Percentiles rank a stretch among this genome's conserved stretches.
These are phyloP conservation scores for Halcyon leucocephala DNA, from an alignment of 2,797 vertebrate genomes.

Conservation along the genomic window DNA sequence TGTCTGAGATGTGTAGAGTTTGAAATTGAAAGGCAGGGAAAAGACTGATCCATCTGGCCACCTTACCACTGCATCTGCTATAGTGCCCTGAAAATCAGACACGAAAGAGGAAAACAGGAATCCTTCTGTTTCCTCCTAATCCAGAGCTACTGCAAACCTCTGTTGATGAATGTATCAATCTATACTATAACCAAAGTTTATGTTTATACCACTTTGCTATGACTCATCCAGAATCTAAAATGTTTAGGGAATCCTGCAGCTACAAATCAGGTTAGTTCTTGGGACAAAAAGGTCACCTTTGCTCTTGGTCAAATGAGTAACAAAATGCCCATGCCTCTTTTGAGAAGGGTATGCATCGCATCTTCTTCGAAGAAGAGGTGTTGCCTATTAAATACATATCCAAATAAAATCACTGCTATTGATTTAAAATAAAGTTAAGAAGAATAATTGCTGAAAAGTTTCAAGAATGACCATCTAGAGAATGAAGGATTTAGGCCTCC, in stretches of 20 bases:
- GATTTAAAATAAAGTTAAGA: not conserved
- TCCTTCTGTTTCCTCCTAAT: not conserved
- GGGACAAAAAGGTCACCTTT: not conserved
- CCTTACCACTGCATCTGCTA: not conserved
- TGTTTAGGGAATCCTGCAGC: not conserved
- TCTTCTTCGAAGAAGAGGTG: not conserved
- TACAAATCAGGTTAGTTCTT: not conserved
- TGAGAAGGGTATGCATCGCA: not conserved
- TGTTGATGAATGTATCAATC: not conserved
- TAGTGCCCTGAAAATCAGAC: not conserved
- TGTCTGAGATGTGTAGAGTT: not conserved
- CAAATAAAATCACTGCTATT: not conserved
- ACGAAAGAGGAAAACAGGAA: not conserved
- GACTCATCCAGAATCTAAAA: not conserved
- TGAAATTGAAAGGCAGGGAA: not conserved
- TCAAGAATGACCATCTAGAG: not conserved
- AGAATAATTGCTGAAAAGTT: not conserved
- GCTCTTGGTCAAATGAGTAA: not conserved
- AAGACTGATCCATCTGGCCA: not conserved
- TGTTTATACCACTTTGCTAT: not conserved
- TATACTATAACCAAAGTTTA: not conserved
- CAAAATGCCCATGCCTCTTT: not conserved
- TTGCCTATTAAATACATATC: not conserved
- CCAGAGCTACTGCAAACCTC: not conserved
- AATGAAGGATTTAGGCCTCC: not conserved